Evolutionary conservation across 2,797 vertebrate genomes (phyloP), one percentile per base, ranked within the genome.

Genomic region (Iguana delicatissima): DNA sequence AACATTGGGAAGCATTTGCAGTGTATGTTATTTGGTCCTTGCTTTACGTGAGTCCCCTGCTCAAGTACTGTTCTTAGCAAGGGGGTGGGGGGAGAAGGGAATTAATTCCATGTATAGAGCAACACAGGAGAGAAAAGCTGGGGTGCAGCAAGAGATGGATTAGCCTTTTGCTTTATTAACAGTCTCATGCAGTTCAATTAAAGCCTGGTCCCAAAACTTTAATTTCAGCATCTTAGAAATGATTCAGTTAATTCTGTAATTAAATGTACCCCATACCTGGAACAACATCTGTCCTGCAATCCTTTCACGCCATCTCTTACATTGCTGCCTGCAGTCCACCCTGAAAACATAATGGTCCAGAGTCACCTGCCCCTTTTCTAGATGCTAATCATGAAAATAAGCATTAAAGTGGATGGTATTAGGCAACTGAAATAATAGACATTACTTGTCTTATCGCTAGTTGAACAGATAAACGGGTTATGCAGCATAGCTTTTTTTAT

Each of bases 371-470:
- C 42, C 42, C 42, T 4, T 46, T 46, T 46, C 42, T 46, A 46
- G 42, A 46, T 46, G 42, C 2, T 46, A 46, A 46, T 46, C 67
- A 69, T 69, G 67, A 69, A 69, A 69, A 69, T 69, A 69, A 32
- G 29, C 67, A 69, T 32, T 69, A 69, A 12, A 32, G 67, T 69
- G 13, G 50, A n/a, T 46, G 50, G 50, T 52, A 29, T 67, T 35
- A 32, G 10, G 69, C 52, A 88, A 80, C 38, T 73, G 52, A 73
- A 86, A 81, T 85, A 91, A 83, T 35, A 84, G 64, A 1, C 32
- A 81, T 80, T 32, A 7, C 80, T 38, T 42, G 46, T 81, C 55
- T 74, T 86, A n/a, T 76, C 89, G 74, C 18, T 67, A 35, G 35
- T 55, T 91, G 42, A 26, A 18, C 55, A 50, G 29, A 52, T 18